phyloP scores from a whole-genome alignment of 1,140 invertebrate species.

The Dendroctonus ponderosae region DNA sequence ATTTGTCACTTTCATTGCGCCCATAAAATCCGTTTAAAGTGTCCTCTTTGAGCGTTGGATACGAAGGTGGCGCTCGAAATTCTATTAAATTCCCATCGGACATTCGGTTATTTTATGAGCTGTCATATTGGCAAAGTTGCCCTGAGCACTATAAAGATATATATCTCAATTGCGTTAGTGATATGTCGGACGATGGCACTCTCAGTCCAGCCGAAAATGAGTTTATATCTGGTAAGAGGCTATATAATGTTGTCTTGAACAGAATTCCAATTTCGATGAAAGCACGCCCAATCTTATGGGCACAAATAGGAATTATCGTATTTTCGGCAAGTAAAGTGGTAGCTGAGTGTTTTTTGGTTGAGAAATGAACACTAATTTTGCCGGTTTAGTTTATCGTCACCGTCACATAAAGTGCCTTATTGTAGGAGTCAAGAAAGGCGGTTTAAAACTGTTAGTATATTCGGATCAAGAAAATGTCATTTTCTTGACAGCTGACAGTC shows the following conservation, averaged over 20 bases:
- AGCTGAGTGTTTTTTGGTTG: too few species aligned
- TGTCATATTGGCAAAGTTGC: conserved; percentile 49
- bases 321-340: too few species aligned
- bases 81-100: conserved; percentile 47
- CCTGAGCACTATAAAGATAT: conserved; percentile 35
- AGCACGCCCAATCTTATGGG: neutral
- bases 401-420: too few species aligned
- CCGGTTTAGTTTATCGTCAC: too few species aligned
- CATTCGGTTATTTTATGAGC: conserved; percentile 50
- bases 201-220: conserved; percentile 4
- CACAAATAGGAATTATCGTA: too few species aligned
- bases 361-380: too few species aligned
- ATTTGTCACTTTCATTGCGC: too few species aligned
- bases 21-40: too few species aligned
- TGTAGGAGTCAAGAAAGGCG: too few species aligned
- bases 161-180: conserved; percentile 33
- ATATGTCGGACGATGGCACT: conserved; percentile 10
- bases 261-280: conserved; percentile 12
- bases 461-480: too few species aligned
- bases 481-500: too few species aligned
- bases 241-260: conserved; percentile 1
- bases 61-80: conserved; percentile 49
- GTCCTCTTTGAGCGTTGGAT: conserved; percentile 25
- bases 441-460: too few species aligned
- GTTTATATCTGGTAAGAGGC: conserved; percentile 5